Conservation (phyloP, 2,888 invertebrate genomes). For the Troides helena region DNA sequence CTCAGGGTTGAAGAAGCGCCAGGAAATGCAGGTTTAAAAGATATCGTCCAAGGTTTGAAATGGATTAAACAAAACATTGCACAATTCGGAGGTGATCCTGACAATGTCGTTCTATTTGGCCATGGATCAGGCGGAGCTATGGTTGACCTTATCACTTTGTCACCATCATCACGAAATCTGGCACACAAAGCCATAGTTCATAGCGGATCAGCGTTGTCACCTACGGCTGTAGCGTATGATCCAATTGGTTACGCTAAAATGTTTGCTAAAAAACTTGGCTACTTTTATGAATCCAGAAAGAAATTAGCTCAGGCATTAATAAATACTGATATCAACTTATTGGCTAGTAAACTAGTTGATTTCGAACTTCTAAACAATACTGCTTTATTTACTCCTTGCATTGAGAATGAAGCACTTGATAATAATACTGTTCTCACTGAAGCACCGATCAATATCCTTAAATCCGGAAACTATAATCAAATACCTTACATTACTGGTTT, state of each 20-base stretch:
- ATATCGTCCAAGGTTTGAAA: slow-evolving; percentile 88
- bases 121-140: slow-evolving; percentile 88
- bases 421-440: slow-evolving; percentile 53
- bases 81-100: slow-evolving; percentile 87
- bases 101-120: slow-evolving; percentile 88
- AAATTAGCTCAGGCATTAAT: slow-evolving; percentile 51
- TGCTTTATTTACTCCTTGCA: slow-evolving; percentile 65
- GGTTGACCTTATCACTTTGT: slow-evolving; percentile 65
- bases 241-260: slow-evolving; percentile 55
- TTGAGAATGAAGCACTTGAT: slow-evolving; percentile 53
- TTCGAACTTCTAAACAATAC: slow-evolving; percentile 60
- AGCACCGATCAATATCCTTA: slow-evolving; percentile 58
- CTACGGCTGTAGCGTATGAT: slow-evolving; percentile 69
- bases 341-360: slow-evolving; percentile 46
- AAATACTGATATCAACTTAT: slow-evolving; percentile 44
- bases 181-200: slow-evolving; percentile 63
- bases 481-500: slow-evolving; percentile 63
- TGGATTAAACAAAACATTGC: slow-evolving; percentile 87
- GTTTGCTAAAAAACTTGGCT: slow-evolving; percentile 53
- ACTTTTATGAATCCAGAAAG: slow-evolving; percentile 42
- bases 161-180: slow-evolving; percentile 50
- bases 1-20: slow-evolving; percentile 81
- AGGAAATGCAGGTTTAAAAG: slow-evolving; percentile 92
- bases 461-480: slow-evolving; percentile 53
- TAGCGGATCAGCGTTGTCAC: slow-evolving; percentile 65